These are phyloP conservation scores for Menura novaehollandiae DNA, from an alignment of 2,113 vertebrate species.

Conservation along the genomic window DNA sequence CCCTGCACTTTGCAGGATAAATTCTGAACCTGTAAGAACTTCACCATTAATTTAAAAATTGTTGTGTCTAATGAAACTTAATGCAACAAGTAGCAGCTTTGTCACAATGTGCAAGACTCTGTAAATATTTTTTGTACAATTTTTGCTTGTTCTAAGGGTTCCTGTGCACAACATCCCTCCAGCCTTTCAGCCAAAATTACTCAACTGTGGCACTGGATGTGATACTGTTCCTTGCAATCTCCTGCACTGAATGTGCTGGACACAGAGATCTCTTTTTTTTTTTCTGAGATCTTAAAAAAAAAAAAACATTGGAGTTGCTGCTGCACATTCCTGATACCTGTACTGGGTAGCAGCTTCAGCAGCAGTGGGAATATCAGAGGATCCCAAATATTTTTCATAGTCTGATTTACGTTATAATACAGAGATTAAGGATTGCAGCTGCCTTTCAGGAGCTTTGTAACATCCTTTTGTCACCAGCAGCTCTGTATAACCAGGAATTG, in stretches of 20 bases:
- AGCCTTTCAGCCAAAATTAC: neutral
- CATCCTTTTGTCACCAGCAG: neutral
- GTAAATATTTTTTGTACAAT: neutral
- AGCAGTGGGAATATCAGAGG: neutral
- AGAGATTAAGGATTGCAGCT: neutral
- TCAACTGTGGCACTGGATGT: neutral
- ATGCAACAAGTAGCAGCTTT: neutral
- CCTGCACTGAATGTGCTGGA: neutral
- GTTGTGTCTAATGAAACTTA: neutral
- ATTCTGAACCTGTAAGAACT: neutral
- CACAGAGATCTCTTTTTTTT: neutral
- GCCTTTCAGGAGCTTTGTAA: neutral
- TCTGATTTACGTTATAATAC: neutral
- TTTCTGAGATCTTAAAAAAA: neutral
- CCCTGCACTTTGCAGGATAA: neutral
- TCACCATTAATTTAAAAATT: neutral
- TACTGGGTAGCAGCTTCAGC: neutral
- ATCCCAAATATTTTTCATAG: neutral
- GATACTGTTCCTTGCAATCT: neutral
- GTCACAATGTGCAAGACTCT: neutral
- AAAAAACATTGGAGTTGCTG: neutral
- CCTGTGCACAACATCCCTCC: neutral
- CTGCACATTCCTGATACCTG: neutral
- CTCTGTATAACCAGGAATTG: neutral
- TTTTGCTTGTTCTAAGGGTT: neutral